Conservation (phyloP, 2,113 vertebrate species). For the Parus major region DNA sequence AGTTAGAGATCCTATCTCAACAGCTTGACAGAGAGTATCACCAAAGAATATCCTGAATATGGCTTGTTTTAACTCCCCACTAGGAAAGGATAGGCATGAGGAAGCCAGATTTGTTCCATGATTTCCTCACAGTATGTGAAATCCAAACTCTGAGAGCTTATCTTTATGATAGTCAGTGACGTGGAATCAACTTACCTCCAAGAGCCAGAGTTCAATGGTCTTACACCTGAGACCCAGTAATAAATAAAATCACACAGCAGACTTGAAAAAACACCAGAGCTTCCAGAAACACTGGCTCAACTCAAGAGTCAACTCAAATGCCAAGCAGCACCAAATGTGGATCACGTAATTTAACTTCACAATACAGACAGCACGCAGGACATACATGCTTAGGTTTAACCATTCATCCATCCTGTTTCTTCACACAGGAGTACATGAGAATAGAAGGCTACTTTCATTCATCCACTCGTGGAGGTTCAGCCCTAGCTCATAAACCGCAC, state of each 20-base stretch:
- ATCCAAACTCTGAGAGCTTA: neutral
- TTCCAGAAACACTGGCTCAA: neutral
- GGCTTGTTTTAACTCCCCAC: neutral
- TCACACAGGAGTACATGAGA: neutral
- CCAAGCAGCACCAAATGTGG: neutral
- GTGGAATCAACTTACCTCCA: neutral
- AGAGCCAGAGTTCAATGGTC: neutral
- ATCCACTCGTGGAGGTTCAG: neutral
- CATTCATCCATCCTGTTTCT: neutral
- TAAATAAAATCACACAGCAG: accelerated
- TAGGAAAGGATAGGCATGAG: neutral
- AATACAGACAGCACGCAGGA: no score
- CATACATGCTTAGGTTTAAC: accelerated
- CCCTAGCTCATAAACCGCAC: neutral
- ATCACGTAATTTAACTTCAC: accelerated
- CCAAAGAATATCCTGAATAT: neutral
- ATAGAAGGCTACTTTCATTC: neutral
- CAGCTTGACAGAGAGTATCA: neutral
- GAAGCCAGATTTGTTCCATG: neutral
- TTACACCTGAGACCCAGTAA: neutral
- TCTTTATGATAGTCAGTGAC: neutral
- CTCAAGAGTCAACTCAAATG: neutral
- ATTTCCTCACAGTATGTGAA: neutral
- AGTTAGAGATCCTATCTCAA: neutral
- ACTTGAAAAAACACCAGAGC: neutral